Evolutionary conservation across 1,140 invertebrate genomes (phyloP).

Genomic region (Ectropis grisescens): DNA sequence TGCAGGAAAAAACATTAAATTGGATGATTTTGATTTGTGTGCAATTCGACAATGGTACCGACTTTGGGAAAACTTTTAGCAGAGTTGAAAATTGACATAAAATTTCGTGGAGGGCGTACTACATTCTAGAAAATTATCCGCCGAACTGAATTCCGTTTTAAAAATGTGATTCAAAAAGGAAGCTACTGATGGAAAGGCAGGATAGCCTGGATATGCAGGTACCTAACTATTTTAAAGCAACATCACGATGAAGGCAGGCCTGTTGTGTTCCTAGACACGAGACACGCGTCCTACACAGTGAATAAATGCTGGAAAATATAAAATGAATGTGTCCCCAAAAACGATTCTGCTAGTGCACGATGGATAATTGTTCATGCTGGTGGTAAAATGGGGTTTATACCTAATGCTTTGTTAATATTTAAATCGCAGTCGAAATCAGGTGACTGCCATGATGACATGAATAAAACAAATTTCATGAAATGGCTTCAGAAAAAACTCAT

Average conservation of each 20-base stretch:
- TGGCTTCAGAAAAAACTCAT: slow-evolving; percentile 14
- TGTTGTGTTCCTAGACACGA: slow-evolving; percentile 10
- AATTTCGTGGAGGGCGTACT: not conserved
- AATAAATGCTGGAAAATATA: slow-evolving; percentile 7
- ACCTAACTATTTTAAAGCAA: not conserved
- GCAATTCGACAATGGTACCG: slow-evolving; percentile 10
- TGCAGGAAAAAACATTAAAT: no score
- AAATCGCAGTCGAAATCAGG: slow-evolving; percentile 8
- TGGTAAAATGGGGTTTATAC: slow-evolving; percentile 15
- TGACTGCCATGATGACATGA: slow-evolving; percentile 24
- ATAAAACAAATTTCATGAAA: slow-evolving; percentile 11
- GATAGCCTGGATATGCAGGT: not conserved
- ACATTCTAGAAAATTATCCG: not conserved
- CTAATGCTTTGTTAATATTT: slow-evolving; percentile 19
- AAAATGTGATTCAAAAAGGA: slow-evolving; percentile 2
- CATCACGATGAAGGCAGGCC: slow-evolving; percentile 1
- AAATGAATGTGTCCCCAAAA: not conserved
- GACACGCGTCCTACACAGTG: slow-evolving; percentile 1
- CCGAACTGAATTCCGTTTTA: not conserved
- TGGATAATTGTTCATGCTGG: slow-evolving; percentile 22
- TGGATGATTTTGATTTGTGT: slow-evolving; percentile 13
- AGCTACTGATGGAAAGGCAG: slow-evolving; percentile 1
- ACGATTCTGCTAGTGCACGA: slow-evolving; percentile 5
- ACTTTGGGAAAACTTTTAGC: not conserved
- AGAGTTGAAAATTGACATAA: not conserved